Evolutionary conservation across 1,140 invertebrate species (phyloP).

Genomic region (Hesperophylax magnus): DNA sequence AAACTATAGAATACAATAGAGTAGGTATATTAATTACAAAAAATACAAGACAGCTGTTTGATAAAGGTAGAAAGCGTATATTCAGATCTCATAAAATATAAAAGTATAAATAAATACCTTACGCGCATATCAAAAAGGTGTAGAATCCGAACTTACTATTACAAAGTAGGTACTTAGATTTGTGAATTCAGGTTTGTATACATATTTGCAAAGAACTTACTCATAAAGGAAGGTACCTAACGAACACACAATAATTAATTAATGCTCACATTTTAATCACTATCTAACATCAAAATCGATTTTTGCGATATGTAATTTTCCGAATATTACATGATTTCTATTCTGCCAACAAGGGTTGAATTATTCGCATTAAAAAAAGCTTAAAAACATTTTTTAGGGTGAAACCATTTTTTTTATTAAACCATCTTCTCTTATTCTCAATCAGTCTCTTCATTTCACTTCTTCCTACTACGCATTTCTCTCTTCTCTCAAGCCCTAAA

Average conservation of each 20-base stretch:
- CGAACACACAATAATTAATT: constrained; percentile 4
- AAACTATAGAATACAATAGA: no score
- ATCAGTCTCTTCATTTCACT: constrained; percentile 53
- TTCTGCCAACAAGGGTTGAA: no score
- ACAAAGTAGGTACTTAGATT: not conserved
- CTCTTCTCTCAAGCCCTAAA: constrained; percentile 24
- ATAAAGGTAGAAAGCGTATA: no score
- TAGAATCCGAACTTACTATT: not conserved
- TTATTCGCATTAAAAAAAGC: no score
- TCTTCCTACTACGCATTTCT: not conserved
- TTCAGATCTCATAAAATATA: no score
- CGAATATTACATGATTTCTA: not conserved
- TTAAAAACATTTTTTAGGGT: not conserved
- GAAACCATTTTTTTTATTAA: constrained; percentile 9
- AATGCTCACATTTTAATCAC: not conserved
- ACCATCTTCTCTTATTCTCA: constrained; percentile 55
- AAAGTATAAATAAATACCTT: no score
- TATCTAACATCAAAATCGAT: constrained; percentile 29
- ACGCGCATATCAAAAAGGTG: no score
- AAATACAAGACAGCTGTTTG: no score
- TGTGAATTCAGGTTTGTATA: no score
- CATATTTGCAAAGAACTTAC: constrained; percentile 3
- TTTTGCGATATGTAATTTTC: constrained; percentile 25
- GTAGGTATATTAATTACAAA: no score
- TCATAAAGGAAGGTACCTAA: not conserved